phyloP scores from a whole-genome alignment of 2,797 vertebrate genomes.

The Alca torda region DNA sequence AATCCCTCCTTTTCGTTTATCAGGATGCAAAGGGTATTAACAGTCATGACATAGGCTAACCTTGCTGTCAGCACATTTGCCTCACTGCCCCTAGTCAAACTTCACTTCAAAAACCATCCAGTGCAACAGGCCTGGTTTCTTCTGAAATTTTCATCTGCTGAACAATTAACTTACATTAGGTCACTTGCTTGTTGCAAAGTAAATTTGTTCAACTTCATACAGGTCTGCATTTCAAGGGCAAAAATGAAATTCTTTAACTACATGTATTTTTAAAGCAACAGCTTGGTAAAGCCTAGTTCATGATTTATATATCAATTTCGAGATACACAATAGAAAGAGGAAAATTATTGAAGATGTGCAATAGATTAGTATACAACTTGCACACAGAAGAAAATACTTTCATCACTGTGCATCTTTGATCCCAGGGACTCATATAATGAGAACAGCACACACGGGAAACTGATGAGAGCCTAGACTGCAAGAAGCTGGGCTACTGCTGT shows the following conservation, averaged over 20 bases:
- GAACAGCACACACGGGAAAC: not conserved
- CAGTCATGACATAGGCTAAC: not conserved
- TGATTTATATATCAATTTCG: not conserved
- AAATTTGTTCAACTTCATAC: not conserved
- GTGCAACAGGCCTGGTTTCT: not conserved
- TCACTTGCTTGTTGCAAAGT: not conserved
- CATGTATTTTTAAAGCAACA: not conserved
- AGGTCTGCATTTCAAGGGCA: not conserved
- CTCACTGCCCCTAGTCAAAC: not conserved
- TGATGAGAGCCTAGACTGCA: not conserved
- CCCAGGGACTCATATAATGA: fast-evolving
- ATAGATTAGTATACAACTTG: not conserved
- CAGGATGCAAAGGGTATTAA: not conserved
- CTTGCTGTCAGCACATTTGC: fast-evolving
- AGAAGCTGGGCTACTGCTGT: not conserved
- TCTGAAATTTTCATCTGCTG: not conserved
- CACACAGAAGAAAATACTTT: not conserved
- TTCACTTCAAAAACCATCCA: not conserved
- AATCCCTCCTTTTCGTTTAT: not conserved
- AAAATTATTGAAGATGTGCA: not conserved
- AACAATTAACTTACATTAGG: not conserved
- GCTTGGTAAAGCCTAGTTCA: not conserved
- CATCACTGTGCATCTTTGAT: not conserved
- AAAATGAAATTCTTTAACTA: not conserved
- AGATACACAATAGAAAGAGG: not conserved